Base-by-base conservation (phyloP, 2,888 invertebrate species). In the Hypomecis atomaria region DNA sequence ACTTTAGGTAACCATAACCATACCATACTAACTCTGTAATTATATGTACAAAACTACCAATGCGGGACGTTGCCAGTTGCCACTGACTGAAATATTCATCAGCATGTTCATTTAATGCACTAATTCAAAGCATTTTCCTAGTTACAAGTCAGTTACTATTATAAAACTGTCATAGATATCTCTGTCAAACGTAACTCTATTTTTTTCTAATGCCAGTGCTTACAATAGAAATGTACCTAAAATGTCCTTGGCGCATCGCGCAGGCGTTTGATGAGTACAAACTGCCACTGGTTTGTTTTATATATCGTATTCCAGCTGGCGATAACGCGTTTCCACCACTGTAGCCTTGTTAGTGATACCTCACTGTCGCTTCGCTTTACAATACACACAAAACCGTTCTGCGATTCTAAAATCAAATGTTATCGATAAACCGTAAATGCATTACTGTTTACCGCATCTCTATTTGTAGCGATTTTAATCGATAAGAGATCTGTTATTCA, bases 201-300 rank as follows among this genome's bases (percentile, higher is more conserved):
- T 23, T 23, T 23, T 23, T 23, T 23, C 23, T 23, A 23, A 50
- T 4, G 37, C 9, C 9, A 40, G 23, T 49, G 49, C 36, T 36
- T 36, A 49, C 49, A 10, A 33, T n/a, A 52, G 33, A 23, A 52
- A 52, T 52, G 40, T 42, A n/a, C n/a, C n/a, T n/a, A 53, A 40
- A 43, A 63, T 47, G 47, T 62, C 45, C 40, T 70, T 71, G 67
- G 67, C 65, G 65, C 71, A 72, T 71, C 72, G 79, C 80, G 78
- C 78, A 77, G 72, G 77, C 81, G 77, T 78, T 77, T 75, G 66
- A 73, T 78, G 72, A 73, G 67, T 66, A 71, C 73, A 74, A 64
- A 76, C 72, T 75, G 75, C 81, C 76, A 74, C 78, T 74, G 81
- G 69, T 81, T 82, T 86, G 82, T 86, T 84, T 85, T 82, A 72